A percentile compares a stretch with the other conserved stretches of the same genome.
These are phyloP conservation scores for Sphinx pinastri DNA, from an alignment of 2,888 invertebrate species.

Conservation along the genomic window DNA sequence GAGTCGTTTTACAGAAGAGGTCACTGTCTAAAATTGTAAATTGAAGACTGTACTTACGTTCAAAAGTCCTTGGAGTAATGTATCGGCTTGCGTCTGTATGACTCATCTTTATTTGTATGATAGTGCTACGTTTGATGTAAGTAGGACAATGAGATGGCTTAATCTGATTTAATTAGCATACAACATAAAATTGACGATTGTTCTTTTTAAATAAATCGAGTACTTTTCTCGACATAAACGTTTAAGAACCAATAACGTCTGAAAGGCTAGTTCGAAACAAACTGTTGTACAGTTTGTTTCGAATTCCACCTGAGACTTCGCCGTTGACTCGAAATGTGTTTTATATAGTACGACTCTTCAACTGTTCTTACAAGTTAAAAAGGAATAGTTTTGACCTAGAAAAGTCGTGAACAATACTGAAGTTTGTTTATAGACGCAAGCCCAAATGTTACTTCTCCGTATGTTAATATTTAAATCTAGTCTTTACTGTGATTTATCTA, in stretches of 20 bases:
- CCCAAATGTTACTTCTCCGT: conserved; percentile 1
- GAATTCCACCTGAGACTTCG: conserved; percentile 14
- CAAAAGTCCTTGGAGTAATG: conserved; percentile 16
- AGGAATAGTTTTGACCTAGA: not conserved
- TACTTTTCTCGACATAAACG: conserved; percentile 19
- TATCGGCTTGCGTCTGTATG: conserved; percentile 21
- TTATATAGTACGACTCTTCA: not conserved
- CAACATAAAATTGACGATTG: not conserved
- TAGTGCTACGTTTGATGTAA: not conserved
- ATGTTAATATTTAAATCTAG: conserved; percentile 56
- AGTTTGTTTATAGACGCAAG: conserved; percentile 12
- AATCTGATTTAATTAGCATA: not conserved
- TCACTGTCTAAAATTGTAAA: conserved; percentile 85
- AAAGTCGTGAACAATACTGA: not conserved
- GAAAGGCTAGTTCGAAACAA: conserved; percentile 11
- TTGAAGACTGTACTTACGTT: conserved; percentile 61
- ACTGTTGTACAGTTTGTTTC: conserved; percentile 9
- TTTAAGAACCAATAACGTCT: conserved; percentile 11
- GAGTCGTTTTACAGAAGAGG: conserved; percentile 91
- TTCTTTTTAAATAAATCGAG: not conserved
- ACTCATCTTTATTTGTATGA: not conserved
- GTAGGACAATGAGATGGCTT: not conserved
- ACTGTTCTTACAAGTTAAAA: not conserved
- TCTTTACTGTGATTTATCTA: conserved; percentile 70
- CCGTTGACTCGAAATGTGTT: conserved; percentile 2